Base-by-base conservation (phyloP, 2,113 vertebrate species). In the Corythornis madagascariensis region DNA sequence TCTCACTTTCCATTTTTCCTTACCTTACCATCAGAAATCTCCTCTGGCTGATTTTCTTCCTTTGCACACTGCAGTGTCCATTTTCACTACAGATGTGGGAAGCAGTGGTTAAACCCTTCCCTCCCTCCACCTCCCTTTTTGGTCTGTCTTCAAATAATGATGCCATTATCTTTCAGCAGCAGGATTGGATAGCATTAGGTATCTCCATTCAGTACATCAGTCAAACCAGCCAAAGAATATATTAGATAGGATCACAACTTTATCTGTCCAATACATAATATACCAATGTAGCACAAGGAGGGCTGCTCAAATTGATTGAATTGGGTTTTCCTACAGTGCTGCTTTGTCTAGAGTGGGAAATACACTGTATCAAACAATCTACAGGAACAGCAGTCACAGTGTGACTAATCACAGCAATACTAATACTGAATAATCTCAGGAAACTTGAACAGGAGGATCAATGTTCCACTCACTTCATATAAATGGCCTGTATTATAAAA, bases 191-290 rank as follows among this genome's bases (percentile, higher is more conserved):
- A 56, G 64, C 67, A 29, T 86, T 92, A 61, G 55, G 72, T 80
- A 75, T 84, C 89, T 92, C 89, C 40, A 13, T 91, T 95, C 91
- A 8, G n/a, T n/a, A 26, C 76, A 94, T 92, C 92, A 92, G 70
- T 94, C 92, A 93, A 91, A 75, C 43, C 43, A 89, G 66, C 65
- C 89, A 89, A 92, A 95, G 92, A 92, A 91, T 95, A 89, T 91
- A 71, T 94, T 92, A 93, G 92, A 93, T 93, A 74, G 89, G 61
- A 95, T 96, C 95, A 95, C 82, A 88, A 26, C 82, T 95, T 96
- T 92, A 95, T 92, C 89, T 82, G 63, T 40, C 84, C 82, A 87
- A 80, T 71, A 73, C 80, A 48, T 91, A 77, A 90, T 94, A 88
- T 85, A 74, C 35, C 67, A 60, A 45, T 40, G 87, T 67, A 94